Evolutionary conservation across 2,888 invertebrate genomes (phyloP).

Genomic region (Cephus pulcher): DNA sequence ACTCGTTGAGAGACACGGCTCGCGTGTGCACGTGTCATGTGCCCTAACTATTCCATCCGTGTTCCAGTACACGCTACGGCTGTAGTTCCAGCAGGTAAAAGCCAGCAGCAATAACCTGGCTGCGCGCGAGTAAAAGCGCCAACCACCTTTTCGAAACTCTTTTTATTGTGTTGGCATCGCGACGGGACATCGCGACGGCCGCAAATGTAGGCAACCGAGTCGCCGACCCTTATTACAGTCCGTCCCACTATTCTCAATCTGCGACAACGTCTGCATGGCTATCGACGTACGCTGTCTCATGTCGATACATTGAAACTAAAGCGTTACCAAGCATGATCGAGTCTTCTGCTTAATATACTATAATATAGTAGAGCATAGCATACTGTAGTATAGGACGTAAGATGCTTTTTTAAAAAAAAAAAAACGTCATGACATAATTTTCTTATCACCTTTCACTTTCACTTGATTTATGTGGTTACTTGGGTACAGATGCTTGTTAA

Average conservation of each 20-base stretch:
- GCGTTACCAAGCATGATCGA: neutral
- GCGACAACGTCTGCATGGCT: neutral
- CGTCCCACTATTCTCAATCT: neutral
- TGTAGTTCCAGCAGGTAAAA: neutral
- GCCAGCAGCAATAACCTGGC: neutral
- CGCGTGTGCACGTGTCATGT: constrained; percentile 40
- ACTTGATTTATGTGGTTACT: too few relatives aligned
- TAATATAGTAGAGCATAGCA: neutral
- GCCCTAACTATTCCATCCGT: constrained; percentile 4
- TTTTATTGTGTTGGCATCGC: neutral
- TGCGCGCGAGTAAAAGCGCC: neutral
- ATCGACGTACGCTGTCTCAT: neutral
- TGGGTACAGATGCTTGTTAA: too few relatives aligned
- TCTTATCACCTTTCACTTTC: too few relatives aligned
- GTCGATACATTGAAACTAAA: neutral
- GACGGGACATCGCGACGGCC: neutral
- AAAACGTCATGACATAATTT: neutral
- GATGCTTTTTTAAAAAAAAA: neutral
- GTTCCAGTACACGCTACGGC: neutral
- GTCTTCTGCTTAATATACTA: neutral
- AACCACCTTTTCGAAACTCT: neutral
- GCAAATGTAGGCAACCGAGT: neutral
- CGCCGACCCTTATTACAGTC: neutral
- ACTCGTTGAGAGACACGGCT: constrained; percentile 19
- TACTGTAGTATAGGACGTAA: too few relatives aligned